Base-by-base conservation (phyloP, 2,113 vertebrate genomes). In the Strix aluco region DNA sequence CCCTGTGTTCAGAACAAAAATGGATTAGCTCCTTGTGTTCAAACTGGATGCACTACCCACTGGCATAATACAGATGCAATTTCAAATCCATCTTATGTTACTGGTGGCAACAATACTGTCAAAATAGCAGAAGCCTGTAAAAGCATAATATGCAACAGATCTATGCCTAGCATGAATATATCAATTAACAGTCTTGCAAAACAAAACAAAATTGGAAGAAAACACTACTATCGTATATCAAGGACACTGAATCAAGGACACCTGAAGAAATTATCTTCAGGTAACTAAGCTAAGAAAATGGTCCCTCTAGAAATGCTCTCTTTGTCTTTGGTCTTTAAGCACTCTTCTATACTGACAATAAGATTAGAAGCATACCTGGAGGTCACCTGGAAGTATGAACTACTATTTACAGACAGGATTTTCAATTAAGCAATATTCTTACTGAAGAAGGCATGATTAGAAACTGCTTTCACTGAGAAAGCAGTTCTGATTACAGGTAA, bases 61-160 rank as follows among this genome's bases (percentile, higher is more conserved):
- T 81, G 42, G 44, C 46, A 80, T 4, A 73, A 26, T 25, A 75
- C 17, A 70, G 57, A 87, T 34, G 36, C 2, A 1, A 66, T 73
- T 92, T 83, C 78, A 90, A 87, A 92, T 82, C 91, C 74, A 40
- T 89, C 66, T 79, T 62, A 66, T 10, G 19, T 44, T 81, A 93
- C 49, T 72, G 25, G 30, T 78, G 70, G 38, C 8, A 4, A 92
- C 65, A 96, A 75, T 36, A 54, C 46, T 79, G 70, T 75, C 91
- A 92, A 84, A 96, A 81, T 27, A 95, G 58, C 34, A 94, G 44
- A 91, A 87, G 49, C 21, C 57, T 63, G 63, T 34, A 54, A 88
- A 57, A 84, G 63, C 25, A 58, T 46, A 77, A 63, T 26, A 82
- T 9, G 30, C 36, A 88, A 67, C 17, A 72, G 52, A 72, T 65